Conservation (phyloP, 2,888 invertebrate species). For the Meloe dianella region DNA sequence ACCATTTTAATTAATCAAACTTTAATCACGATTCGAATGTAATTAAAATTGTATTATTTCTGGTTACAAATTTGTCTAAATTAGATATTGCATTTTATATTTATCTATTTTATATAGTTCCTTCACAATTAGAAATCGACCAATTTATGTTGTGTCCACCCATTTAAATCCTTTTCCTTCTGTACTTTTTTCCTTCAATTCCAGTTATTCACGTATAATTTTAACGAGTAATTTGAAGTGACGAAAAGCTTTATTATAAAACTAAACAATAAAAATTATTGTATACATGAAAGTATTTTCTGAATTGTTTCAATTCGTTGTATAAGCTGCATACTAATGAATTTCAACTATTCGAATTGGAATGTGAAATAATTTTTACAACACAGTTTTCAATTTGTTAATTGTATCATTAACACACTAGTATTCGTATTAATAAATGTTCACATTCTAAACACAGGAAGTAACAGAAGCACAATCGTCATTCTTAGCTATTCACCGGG, state of each 20-base stretch:
- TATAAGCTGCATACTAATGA: constrained; percentile 2
- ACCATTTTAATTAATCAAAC: background rate
- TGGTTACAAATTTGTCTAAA: background rate
- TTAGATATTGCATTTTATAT: too few relatives aligned
- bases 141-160: too few relatives aligned
- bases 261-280: background rate
- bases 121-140: too few relatives aligned
- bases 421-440: background rate
- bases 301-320: background rate
- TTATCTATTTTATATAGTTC: too few relatives aligned
- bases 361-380: constrained; percentile 8
- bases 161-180: too few relatives aligned
- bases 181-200: too few relatives aligned
- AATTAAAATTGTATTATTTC: background rate
- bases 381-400: background rate
- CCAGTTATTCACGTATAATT: too few relatives aligned
- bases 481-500: background rate
- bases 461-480: background rate
- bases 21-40: background rate
- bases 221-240: too few relatives aligned
- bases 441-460: background rate
- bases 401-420: background rate
- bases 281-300: background rate
- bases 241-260: background rate
- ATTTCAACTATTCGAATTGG: background rate